phyloP scores from a whole-genome alignment of 2,888 invertebrate species.

The Cheilosia soror region DNA sequence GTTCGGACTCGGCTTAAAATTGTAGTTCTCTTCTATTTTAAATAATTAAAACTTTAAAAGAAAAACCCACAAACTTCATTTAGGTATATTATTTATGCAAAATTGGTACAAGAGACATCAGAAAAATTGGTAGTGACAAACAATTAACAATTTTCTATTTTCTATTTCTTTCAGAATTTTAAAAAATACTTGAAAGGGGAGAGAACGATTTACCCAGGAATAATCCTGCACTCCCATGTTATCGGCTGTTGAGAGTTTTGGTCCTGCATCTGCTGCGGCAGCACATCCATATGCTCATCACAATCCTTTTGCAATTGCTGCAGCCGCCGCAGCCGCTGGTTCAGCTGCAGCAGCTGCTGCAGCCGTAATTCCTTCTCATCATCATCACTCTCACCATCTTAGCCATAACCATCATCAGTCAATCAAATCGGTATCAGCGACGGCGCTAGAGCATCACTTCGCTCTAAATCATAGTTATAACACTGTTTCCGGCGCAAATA shows the following conservation, averaged over 20 bases:
- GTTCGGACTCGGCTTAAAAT: too few species aligned
- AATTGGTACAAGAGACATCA: background rate
- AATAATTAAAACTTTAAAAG: too few species aligned
- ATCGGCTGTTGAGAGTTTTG: conserved; percentile 79
- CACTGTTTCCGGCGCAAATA: conserved; percentile 56
- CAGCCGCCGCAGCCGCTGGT: conserved; percentile 78
- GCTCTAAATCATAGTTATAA: conserved; percentile 50
- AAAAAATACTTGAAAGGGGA: conserved; percentile 6
- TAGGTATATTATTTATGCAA: too few species aligned
- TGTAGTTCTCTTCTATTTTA: too few species aligned
- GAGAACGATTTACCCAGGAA: conserved; percentile 38
- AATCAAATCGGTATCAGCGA: conserved; percentile 59
- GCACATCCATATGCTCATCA: conserved; percentile 77
- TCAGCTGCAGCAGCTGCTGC: conserved; percentile 77
- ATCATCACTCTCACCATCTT: conserved; percentile 58
- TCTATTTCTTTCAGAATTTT: conserved; percentile 22
- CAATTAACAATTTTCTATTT: background rate
- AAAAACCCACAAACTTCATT: too few species aligned
- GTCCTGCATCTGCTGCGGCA: conserved; percentile 78
- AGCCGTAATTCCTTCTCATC: conserved; percentile 74
- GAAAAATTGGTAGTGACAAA: too few species aligned
- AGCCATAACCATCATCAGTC: conserved; percentile 55
- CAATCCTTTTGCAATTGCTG: conserved; percentile 78
- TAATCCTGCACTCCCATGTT: conserved; percentile 77
- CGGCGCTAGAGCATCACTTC: conserved; percentile 65